These are phyloP conservation scores for Ophion costatus DNA, from an alignment of 2,888 invertebrate species.

Conservation along the genomic window DNA sequence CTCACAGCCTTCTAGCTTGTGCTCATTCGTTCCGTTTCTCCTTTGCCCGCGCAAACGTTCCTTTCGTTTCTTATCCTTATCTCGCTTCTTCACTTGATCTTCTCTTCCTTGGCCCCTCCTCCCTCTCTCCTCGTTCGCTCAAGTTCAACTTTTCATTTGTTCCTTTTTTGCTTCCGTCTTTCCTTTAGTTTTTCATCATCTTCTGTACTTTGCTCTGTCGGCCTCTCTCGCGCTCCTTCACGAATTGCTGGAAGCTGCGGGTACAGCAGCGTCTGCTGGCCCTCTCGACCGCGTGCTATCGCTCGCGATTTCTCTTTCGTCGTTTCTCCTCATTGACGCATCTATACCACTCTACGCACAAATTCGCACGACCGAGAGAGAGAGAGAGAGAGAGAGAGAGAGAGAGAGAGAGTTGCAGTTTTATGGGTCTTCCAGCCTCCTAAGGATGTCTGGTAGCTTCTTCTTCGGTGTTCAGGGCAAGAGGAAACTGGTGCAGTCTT, in stretches of 20 bases:
- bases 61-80: constrained; percentile 66
- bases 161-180: constrained; percentile 55
- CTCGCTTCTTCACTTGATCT: constrained; percentile 63
- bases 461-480: too few relatives aligned
- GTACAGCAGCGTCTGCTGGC: constrained; percentile 18
- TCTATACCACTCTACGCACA: constrained; percentile 62
- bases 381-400: too few relatives aligned
- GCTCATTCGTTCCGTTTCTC: constrained; percentile 63
- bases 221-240: constrained; percentile 8
- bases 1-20: constrained; percentile 56
- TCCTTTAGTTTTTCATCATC: constrained; percentile 48
- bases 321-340: constrained; percentile 49
- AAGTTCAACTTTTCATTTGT: constrained; percentile 63
- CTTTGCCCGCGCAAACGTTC: constrained; percentile 45
- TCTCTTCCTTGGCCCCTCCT: constrained; percentile 69
- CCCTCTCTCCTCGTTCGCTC: constrained; percentile 47
- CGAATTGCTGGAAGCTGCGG: constrained; percentile 18
- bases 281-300: constrained; percentile 13
- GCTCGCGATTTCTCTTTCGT: constrained; percentile 28
- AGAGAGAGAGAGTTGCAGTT: too few relatives aligned
- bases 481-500: too few relatives aligned
- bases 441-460: neutral
- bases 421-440: too few relatives aligned
- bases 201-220: constrained; percentile 20
- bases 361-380: neutral